Conservation (phyloP, 2,797 vertebrate species). For the Todus mexicanus region DNA sequence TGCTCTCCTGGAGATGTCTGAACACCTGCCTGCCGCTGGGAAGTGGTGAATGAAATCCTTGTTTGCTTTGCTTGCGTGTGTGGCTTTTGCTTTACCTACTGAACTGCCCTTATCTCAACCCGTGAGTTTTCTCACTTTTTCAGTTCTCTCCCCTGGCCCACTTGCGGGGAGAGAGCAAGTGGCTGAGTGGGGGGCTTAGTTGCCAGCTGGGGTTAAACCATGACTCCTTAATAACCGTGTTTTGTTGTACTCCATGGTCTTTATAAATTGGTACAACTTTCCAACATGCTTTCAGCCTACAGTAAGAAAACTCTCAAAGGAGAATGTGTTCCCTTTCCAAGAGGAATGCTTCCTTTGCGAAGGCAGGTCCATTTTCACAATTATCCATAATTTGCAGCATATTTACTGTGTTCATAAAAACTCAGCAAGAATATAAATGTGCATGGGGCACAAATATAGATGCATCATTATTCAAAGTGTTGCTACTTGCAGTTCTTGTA, state of each 20-base stretch:
- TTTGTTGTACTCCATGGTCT: background rate
- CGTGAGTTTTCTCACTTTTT: background rate
- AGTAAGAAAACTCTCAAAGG: background rate
- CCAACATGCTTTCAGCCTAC: background rate
- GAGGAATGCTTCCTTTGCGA: background rate
- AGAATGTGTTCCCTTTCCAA: background rate
- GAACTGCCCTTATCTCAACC: background rate
- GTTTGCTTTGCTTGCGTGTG: background rate
- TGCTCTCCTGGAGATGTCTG: background rate
- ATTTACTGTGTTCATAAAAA: background rate
- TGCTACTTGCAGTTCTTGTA: background rate
- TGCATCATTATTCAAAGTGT: background rate
- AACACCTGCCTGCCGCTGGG: background rate
- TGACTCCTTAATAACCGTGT: background rate
- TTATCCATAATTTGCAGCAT: constrained; percentile 28
- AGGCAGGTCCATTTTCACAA: background rate
- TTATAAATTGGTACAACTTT: background rate
- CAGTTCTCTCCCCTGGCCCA: background rate
- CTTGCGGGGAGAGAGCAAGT: background rate
- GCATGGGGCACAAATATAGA: background rate
- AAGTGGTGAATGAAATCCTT: background rate
- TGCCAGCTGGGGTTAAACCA: background rate
- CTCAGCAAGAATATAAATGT: background rate
- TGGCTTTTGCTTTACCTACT: background rate
- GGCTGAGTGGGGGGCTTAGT: background rate